phyloP scores from a whole-genome alignment of 2,113 vertebrate species.

The Melospiza georgiana region DNA sequence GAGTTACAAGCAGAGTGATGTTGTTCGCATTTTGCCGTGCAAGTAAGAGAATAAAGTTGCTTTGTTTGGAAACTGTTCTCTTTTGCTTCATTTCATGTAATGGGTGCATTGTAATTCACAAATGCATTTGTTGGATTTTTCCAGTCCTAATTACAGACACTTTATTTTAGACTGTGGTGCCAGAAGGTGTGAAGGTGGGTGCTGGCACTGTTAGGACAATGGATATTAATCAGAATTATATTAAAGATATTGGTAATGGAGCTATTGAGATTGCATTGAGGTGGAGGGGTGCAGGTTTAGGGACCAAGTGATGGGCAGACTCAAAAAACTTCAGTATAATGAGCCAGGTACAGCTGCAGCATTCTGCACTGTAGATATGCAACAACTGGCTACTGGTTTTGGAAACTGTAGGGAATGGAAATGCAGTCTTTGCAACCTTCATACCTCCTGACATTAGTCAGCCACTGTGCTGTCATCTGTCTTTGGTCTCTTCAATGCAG shows the following conservation, averaged over 20 bases:
- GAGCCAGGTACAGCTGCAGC: background rate
- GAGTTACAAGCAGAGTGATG: conserved; percentile 95
- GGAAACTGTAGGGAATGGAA: background rate
- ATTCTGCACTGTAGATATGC: background rate
- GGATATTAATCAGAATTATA: background rate
- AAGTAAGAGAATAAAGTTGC: conserved; percentile 82
- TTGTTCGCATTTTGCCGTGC: conserved; percentile 96
- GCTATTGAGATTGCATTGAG: background rate
- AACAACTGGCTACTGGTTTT: background rate
- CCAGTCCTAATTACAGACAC: background rate
- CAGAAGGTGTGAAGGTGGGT: background rate
- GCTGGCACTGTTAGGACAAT: background rate
- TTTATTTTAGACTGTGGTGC: background rate
- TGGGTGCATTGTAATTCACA: background rate
- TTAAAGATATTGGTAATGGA: background rate
- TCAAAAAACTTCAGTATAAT: background rate
- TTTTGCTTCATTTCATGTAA: background rate
- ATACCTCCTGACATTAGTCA: background rate
- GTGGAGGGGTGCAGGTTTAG: background rate
- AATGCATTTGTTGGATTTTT: background rate
- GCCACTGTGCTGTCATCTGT: background rate
- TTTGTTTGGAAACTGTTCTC: conserved; percentile 19
- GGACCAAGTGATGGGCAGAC: background rate
- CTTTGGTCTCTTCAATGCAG: background rate
- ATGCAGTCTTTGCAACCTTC: background rate